phyloP scores from a whole-genome alignment of 2,888 invertebrate species.

The Dryobota labecula region DNA sequence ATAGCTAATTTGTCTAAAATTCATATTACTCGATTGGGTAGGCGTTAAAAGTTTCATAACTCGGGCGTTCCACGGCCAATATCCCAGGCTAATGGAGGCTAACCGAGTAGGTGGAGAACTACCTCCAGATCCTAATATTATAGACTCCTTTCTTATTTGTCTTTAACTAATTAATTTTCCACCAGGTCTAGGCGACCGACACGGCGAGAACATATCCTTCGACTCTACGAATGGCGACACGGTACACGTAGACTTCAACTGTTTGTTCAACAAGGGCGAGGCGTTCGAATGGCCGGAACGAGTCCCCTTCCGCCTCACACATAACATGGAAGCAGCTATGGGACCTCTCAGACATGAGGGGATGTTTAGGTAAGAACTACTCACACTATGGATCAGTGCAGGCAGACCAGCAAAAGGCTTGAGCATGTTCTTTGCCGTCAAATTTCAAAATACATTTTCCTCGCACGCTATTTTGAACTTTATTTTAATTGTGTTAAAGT shows the following conservation, averaged over 20 bases:
- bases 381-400: neutral
- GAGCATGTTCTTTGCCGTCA: neutral
- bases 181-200: constrained; percentile 97
- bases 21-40: too few relatives aligned
- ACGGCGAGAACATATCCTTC: constrained; percentile 98
- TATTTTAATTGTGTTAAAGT: neutral
- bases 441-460: too few relatives aligned
- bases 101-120: too few relatives aligned
- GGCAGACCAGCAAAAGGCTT: too few relatives aligned
- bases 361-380: constrained; percentile 90
- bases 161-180: neutral
- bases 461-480: neutral
- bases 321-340: constrained; percentile 99
- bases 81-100: too few relatives aligned
- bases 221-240: constrained; percentile 98
- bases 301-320: constrained; percentile 98
- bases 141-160: neutral
- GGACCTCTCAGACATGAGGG: constrained; percentile 98
- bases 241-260: constrained; percentile 99
- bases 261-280: constrained; percentile 98
- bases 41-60: too few relatives aligned
- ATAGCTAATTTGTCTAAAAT: too few relatives aligned
- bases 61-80: too few relatives aligned
- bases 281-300: constrained; percentile 96
- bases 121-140: too few relatives aligned